These are phyloP conservation scores for Etia nguti DNA, from an alignment of 2,113 vertebrate species.

Conservation along the genomic window DNA sequence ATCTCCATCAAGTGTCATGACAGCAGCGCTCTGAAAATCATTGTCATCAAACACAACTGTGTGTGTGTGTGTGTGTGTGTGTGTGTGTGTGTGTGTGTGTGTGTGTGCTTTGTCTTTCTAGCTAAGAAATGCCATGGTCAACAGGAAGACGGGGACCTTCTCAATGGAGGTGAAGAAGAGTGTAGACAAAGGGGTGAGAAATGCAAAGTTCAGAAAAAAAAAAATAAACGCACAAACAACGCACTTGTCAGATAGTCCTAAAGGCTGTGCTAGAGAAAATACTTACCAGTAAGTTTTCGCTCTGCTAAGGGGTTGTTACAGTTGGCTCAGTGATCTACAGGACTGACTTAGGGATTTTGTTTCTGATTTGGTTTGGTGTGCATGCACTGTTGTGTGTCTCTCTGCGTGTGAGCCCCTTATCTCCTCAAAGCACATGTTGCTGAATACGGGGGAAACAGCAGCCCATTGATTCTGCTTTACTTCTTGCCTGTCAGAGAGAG, in stretches of 20 bases:
- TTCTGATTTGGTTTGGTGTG: conserved; percentile 55
- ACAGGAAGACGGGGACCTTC: conserved; percentile 93
- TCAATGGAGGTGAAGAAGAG: conserved; percentile 99
- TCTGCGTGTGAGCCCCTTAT: conserved; percentile 61
- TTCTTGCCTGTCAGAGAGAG: conserved; percentile 22
- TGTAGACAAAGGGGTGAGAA: conserved; percentile 94
- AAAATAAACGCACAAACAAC: neutral
- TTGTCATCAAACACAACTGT: neutral
- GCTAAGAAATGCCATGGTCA: conserved; percentile 98
- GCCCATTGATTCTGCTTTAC: conserved; percentile 42
- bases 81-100: neutral
- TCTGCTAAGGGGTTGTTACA: conserved; percentile 47
- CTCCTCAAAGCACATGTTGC: conserved; percentile 66
- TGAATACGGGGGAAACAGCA: conserved; percentile 46
- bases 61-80: neutral
- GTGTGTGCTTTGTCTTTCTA: conserved; percentile 28
- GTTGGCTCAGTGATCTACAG: conserved; percentile 39
- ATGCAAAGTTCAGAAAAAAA: neutral
- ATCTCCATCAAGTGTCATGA: neutral
- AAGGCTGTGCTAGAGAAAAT: conserved; percentile 18
- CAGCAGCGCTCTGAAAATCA: neutral
- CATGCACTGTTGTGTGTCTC: conserved; percentile 50
- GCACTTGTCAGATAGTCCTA: neutral
- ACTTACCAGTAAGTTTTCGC: conserved; percentile 22
- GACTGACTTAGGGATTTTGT: conserved; percentile 55